Evolutionary conservation across 2,888 invertebrate species (phyloP).

Genomic region (Leptopterna dolabrata): DNA sequence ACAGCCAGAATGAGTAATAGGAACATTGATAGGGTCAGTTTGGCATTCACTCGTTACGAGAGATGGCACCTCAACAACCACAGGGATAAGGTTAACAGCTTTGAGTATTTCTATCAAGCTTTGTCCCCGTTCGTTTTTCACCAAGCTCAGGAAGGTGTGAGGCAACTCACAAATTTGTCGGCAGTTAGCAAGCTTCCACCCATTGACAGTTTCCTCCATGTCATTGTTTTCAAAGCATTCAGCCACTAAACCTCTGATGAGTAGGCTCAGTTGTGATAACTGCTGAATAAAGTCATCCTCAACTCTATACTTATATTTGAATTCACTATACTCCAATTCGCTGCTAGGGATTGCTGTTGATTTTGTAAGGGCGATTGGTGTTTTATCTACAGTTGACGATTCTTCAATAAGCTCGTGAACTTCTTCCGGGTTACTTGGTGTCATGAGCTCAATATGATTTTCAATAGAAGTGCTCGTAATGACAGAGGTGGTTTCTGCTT

Average conservation of each 20-base stretch:
- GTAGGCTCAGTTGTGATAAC: neutral
- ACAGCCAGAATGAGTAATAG: neutral
- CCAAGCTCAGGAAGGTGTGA: neutral
- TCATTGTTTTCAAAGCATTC: neutral
- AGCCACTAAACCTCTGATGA: neutral
- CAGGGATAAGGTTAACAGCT: neutral
- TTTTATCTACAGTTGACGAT: neutral
- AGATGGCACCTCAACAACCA: neutral
- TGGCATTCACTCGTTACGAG: neutral
- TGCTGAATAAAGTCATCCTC: neutral
- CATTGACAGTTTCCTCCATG: neutral
- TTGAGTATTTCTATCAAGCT: neutral
- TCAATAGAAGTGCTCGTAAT: neutral
- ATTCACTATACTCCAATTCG: neutral
- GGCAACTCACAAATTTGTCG: neutral
- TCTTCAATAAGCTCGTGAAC: neutral
- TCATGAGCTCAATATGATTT: neutral
- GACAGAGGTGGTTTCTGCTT: neutral
- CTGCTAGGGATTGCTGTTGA: neutral
- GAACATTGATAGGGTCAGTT: neutral
- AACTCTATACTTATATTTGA: slow-evolving; percentile 2
- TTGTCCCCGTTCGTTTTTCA: neutral
- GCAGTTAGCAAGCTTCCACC: neutral
- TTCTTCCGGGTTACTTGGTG: neutral
- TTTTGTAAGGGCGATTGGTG: neutral